Evolutionary conservation across 2,113 vertebrate genomes (phyloP).

Genomic region (Anguilla japonica): DNA sequence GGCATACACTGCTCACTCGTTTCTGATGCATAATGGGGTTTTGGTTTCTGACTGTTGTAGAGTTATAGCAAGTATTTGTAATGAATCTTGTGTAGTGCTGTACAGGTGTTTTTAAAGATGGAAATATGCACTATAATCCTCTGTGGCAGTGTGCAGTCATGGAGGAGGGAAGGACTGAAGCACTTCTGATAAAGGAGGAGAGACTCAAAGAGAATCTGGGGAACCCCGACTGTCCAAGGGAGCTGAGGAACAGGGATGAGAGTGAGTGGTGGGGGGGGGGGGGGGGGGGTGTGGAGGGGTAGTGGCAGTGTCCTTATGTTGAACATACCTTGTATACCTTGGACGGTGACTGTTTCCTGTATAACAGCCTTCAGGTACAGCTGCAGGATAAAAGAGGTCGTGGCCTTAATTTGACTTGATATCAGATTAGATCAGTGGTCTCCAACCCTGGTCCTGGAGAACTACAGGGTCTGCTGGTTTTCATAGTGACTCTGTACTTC

Average conservation of each 20-base stretch:
- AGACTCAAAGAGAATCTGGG: slow-evolving; percentile 25
- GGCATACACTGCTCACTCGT: background rate
- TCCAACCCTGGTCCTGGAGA: too few relatives aligned
- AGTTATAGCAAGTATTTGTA: background rate
- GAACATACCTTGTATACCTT: background rate
- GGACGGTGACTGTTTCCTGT: too few relatives aligned
- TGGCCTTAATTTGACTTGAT: background rate
- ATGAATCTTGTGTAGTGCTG: background rate
- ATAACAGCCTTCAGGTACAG: too few relatives aligned
- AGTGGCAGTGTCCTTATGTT: background rate
- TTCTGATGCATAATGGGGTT: background rate
- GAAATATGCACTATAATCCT: background rate
- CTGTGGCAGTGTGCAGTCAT: background rate
- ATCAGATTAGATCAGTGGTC: background rate
- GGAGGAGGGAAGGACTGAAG: background rate
- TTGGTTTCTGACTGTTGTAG: background rate
- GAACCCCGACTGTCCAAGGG: background rate
- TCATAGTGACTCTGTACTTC: too few relatives aligned
- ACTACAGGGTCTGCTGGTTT: too few relatives aligned
- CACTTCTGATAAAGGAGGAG: slow-evolving; percentile 32
- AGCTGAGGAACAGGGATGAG: background rate
- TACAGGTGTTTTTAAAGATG: background rate
- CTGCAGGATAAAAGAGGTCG: too few relatives aligned
- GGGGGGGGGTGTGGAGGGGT: too few relatives aligned
- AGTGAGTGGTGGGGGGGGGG: background rate